phyloP scores from a whole-genome alignment of 92 coral and sea anemone species.

The Palythoa grandis region DNA sequence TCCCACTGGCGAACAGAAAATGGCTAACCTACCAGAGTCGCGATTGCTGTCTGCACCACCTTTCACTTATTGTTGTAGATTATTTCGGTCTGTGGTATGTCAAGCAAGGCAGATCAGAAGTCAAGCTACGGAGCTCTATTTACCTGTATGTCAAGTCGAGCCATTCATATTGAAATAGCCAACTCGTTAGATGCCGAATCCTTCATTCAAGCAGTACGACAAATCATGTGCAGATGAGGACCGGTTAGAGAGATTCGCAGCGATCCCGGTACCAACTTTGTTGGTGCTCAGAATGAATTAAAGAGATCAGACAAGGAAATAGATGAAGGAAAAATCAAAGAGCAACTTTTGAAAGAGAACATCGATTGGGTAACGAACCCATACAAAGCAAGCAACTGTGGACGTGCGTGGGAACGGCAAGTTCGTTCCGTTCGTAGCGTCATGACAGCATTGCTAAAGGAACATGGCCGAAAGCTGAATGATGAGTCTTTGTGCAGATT shows the following conservation, averaged over 20 bases:
- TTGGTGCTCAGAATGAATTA: constrained; percentile 21
- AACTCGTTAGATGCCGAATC: constrained; percentile 41
- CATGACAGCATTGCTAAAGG: constrained; percentile 11
- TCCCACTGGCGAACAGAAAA: constrained; percentile 32
- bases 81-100: constrained; percentile 31
- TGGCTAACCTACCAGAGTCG: constrained; percentile 25
- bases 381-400: constrained; percentile 28
- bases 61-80: constrained; percentile 39
- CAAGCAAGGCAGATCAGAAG: constrained; percentile 42
- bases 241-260: constrained; percentile 21
- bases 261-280: constrained; percentile 38
- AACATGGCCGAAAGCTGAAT: constrained; percentile 23
- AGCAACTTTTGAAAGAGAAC: background rate
- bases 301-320: constrained; percentile 22
- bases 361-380: constrained; percentile 1
- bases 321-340: background rate
- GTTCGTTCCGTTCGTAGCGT: constrained; percentile 20
- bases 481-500: constrained; percentile 2
- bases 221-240: constrained; percentile 4
- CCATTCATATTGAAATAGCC: constrained; percentile 30
- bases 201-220: constrained; percentile 35
- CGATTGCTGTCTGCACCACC: constrained; percentile 42
- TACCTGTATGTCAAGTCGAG: constrained; percentile 32
- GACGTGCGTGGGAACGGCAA: constrained; percentile 28
- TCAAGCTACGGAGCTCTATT: constrained; percentile 24